phyloP scores from a whole-genome alignment of 2,113 vertebrate genomes.

The Nymphicus hollandicus region DNA sequence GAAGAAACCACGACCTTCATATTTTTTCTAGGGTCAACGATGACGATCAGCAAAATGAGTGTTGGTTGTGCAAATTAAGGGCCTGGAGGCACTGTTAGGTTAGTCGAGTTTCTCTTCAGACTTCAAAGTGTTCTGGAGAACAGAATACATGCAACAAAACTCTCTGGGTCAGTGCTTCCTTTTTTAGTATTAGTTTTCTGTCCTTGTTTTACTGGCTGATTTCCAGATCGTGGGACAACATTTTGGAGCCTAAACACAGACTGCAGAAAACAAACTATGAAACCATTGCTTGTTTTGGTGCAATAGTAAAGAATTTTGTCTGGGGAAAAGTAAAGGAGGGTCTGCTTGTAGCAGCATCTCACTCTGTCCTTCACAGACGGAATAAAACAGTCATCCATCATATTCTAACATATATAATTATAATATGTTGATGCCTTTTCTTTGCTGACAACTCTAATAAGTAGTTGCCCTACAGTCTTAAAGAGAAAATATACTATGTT shows the following conservation, averaged over 20 bases:
- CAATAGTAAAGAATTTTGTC: slow-evolving; percentile 53
- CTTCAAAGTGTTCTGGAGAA: slow-evolving; percentile 60
- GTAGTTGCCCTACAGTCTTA: background rate
- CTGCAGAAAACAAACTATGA: slow-evolving; percentile 58
- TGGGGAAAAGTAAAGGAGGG: slow-evolving; percentile 39
- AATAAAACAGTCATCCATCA: background rate
- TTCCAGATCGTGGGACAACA: slow-evolving; percentile 51
- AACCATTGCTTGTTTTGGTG: slow-evolving; percentile 29
- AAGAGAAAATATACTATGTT: slow-evolving; percentile 26
- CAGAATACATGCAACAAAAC: slow-evolving; percentile 44
- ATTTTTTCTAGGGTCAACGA: background rate
- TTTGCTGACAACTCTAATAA: slow-evolving; percentile 17
- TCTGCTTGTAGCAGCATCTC: background rate
- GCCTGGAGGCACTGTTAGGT: slow-evolving; percentile 28
- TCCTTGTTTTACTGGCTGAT: slow-evolving; percentile 16
- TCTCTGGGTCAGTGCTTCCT: slow-evolving; percentile 59
- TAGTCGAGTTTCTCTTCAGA: slow-evolving; percentile 27
- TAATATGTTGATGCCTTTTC: background rate
- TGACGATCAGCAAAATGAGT: background rate
- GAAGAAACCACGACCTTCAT: background rate
- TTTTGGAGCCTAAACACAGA: slow-evolving; percentile 61
- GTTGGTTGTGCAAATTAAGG: slow-evolving; percentile 39
- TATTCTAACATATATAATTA: background rate
- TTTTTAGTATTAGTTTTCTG: slow-evolving; percentile 60
- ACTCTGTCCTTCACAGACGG: background rate